Percentiles rank a stretch among this genome's conserved stretches.
These are phyloP conservation scores for Caenorhabditis sp. DNA, from an alignment of 2,888 invertebrate species.

Conservation along the genomic window DNA sequence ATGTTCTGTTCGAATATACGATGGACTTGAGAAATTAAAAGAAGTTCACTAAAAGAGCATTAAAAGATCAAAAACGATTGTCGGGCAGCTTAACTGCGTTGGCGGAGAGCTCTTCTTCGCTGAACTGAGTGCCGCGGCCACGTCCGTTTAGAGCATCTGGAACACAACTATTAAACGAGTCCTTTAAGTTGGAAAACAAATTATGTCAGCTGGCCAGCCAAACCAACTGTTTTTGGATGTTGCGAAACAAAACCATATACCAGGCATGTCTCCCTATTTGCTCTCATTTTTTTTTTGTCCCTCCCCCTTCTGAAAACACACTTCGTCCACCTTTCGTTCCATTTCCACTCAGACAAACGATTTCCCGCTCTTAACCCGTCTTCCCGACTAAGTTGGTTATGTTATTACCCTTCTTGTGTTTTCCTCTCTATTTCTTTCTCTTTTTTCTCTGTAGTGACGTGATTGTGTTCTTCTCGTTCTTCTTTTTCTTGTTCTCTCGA, in stretches of 20 bases:
- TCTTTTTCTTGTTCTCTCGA: too few relatives aligned
- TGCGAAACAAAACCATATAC: too few relatives aligned
- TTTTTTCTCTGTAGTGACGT: constrained; percentile 20
- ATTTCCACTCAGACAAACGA: constrained; percentile 19
- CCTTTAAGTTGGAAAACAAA: too few relatives aligned
- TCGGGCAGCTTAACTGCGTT: constrained; percentile 61
- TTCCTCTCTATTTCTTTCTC: not conserved
- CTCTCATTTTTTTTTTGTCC: not conserved
- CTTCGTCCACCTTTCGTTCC: too few relatives aligned
- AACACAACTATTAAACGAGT: not conserved
- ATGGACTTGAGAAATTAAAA: too few relatives aligned
- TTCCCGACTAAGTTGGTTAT: constrained; percentile 12
- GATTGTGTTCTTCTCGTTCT: too few relatives aligned
- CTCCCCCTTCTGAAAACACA: too few relatives aligned
- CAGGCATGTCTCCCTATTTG: too few relatives aligned
- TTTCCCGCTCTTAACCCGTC: constrained; percentile 3
- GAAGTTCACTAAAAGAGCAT: not conserved
- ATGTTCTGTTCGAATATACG: constrained; percentile 2
- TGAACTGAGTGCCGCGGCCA: constrained; percentile 56
- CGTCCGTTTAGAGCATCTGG: constrained; percentile 53
- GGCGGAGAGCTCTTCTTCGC: constrained; percentile 59
- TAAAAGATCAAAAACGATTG: constrained; percentile 56
- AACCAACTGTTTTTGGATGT: too few relatives aligned
- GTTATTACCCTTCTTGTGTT: constrained; percentile 36
- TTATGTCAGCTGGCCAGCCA: too few relatives aligned